These are phyloP conservation scores for Amblyteles armatorius DNA, from an alignment of 2,888 invertebrate genomes.

Conservation along the genomic window DNA sequence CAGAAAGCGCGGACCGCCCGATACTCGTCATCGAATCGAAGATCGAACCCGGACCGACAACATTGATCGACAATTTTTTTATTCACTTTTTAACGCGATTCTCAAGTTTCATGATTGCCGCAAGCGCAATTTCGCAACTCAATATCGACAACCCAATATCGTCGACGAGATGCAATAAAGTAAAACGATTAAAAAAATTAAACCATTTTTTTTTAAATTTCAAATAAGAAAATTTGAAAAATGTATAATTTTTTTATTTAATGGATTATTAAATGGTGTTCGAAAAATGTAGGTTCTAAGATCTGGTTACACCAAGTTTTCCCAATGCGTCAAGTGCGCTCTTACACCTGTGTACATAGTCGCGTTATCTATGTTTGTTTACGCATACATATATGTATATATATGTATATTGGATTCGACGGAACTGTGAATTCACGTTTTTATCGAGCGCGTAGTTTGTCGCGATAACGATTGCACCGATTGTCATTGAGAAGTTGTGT, in stretches of 20 bases:
- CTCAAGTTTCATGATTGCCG: background rate
- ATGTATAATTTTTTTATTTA: too few relatives aligned
- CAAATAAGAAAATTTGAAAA: too few relatives aligned
- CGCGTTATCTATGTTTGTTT: background rate
- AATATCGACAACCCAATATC: too few relatives aligned
- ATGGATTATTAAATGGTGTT: background rate
- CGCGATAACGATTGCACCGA: slow-evolving; percentile 49
- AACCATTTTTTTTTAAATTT: too few relatives aligned
- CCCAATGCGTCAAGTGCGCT: background rate
- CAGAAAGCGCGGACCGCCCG: slow-evolving; percentile 20
- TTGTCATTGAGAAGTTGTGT: slow-evolving; percentile 8
- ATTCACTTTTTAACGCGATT: background rate
- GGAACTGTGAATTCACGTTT: slow-evolving; percentile 2
- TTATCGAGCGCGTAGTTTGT: slow-evolving; percentile 35
- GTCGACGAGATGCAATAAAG: too few relatives aligned
- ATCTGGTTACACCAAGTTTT: background rate
- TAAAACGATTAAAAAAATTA: too few relatives aligned
- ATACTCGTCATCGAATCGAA: background rate
- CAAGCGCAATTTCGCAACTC: too few relatives aligned
- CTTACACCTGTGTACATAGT: background rate
- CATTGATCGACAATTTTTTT: background rate
- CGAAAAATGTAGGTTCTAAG: background rate
- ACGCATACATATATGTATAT: too few relatives aligned
- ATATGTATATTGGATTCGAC: background rate
- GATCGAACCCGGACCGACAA: background rate